phyloP scores from a whole-genome alignment of 2,113 vertebrate species.

The Aphyosemion australe region DNA sequence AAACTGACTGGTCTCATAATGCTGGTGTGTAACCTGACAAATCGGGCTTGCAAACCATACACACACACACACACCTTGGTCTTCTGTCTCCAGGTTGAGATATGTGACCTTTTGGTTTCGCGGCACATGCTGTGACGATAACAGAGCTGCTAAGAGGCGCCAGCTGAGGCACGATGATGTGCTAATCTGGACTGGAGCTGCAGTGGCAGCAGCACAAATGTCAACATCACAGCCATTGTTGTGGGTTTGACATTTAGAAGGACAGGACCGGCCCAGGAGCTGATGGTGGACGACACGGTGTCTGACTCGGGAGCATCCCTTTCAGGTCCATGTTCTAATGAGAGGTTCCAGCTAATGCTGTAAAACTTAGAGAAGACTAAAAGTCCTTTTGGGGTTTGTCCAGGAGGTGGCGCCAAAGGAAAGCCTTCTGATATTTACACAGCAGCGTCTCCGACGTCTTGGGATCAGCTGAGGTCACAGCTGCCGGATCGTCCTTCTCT shows the following conservation, averaged over 20 bases:
- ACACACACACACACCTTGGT: background rate
- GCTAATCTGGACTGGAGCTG: conserved; percentile 9
- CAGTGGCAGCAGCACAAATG: conserved; percentile 6
- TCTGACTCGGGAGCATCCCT: background rate
- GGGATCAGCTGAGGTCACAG: background rate
- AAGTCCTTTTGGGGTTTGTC: background rate
- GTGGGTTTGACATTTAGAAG: background rate
- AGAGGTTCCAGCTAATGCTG: conserved; percentile 6
- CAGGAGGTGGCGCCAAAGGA: conserved; percentile 1
- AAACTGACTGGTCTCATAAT: too few relatives aligned
- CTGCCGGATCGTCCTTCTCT: background rate
- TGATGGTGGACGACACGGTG: background rate
- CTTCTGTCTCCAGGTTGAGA: background rate
- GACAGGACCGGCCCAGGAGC: rapidly evolving
- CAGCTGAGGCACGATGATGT: conserved; percentile 41
- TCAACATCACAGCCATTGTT: conserved; percentile 14
- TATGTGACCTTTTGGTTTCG: conserved; percentile 20
- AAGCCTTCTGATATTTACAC: background rate
- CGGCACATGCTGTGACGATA: conserved; percentile 45
- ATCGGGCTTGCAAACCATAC: too few relatives aligned
- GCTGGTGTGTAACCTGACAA: too few relatives aligned
- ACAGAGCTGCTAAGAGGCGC: conserved; percentile 34
- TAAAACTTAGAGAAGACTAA: too few relatives aligned
- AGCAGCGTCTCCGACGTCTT: background rate
- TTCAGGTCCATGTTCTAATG: background rate